These are phyloP conservation scores for Panurus biarmicus DNA, from an alignment of 2,113 vertebrate species.

Conservation along the genomic window DNA sequence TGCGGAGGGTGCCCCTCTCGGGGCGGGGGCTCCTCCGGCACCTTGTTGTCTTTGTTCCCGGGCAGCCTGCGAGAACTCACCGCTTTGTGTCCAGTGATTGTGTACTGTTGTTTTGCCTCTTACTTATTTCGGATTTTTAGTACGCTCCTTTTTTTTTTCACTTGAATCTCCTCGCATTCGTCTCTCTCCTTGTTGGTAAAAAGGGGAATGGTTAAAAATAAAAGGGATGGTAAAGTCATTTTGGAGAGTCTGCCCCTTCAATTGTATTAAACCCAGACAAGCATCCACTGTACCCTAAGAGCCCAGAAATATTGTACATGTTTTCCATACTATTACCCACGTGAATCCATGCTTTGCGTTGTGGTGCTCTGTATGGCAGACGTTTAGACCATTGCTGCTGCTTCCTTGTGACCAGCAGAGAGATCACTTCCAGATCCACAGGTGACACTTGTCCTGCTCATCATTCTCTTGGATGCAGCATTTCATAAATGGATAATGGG, in stretches of 20 bases:
- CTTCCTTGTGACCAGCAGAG: accelerated
- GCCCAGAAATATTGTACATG: not conserved
- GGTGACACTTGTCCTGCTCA: not conserved
- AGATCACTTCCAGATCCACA: not conserved
- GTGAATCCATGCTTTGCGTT: not conserved
- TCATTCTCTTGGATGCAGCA: not conserved
- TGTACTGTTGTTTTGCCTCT: not conserved
- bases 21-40: accelerated
- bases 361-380: not conserved
- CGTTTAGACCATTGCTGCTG: not conserved
- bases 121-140: not conserved
- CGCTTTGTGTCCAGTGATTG: no score
- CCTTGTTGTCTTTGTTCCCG: not conserved
- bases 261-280: not conserved
- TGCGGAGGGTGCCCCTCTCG: not conserved
- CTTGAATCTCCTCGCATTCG: accelerated
- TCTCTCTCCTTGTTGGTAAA: not conserved
- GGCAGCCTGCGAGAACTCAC: not conserved
- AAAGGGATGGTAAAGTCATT: not conserved
- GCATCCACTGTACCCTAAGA: not conserved
- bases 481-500: not conserved
- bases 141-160: not conserved
- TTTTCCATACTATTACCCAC: not conserved
- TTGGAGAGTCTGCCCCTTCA: not conserved
- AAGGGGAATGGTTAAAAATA: not conserved